A percentile compares a stretch with the other conserved stretches of the same genome.
These are phyloP conservation scores for Eurytoma adleriae DNA, from an alignment of 2,888 invertebrate genomes.

Conservation along the genomic window DNA sequence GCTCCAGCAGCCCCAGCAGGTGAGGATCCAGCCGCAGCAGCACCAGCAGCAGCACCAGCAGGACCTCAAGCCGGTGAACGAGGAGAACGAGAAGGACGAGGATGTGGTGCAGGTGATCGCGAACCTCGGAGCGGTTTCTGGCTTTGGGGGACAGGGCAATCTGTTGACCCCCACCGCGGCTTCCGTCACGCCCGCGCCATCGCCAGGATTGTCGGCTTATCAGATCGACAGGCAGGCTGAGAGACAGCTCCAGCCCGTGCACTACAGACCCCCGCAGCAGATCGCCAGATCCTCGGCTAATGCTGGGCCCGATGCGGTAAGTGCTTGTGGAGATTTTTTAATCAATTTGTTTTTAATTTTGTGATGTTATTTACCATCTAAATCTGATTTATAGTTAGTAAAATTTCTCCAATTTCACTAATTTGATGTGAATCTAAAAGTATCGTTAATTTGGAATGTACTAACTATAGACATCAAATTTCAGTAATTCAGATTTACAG, in stretches of 20 bases:
- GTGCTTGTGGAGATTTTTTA: neutral
- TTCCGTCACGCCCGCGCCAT: conserved; percentile 52
- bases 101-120: conserved; percentile 61
- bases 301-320: conserved; percentile 31
- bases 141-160: conserved; percentile 50
- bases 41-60: conserved; percentile 14
- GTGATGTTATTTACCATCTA: neutral
- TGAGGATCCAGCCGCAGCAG: conserved; percentile 31
- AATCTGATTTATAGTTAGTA: too few species aligned
- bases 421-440: too few species aligned
- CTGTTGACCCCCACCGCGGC: conserved; percentile 51
- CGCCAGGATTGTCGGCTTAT: conserved; percentile 53
- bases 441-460: too few species aligned
- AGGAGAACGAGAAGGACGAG: conserved; percentile 66
- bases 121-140: conserved; percentile 60
- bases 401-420: too few species aligned
- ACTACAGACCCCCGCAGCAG: conserved; percentile 36
- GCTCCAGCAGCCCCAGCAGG: conserved; percentile 52
- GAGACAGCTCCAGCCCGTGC: conserved; percentile 3
- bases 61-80: conserved; percentile 68
- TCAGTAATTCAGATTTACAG: too few species aligned
- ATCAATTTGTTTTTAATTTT: neutral
- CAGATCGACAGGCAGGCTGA: conserved; percentile 29
- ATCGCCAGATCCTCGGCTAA: conserved; percentile 21
- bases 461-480: neutral